A percentile compares a stretch with the other conserved stretches of the same genome.
Evolutionary conservation across 2,797 vertebrate genomes (phyloP).

Genomic region (Distichodus sexfasciatus): DNA sequence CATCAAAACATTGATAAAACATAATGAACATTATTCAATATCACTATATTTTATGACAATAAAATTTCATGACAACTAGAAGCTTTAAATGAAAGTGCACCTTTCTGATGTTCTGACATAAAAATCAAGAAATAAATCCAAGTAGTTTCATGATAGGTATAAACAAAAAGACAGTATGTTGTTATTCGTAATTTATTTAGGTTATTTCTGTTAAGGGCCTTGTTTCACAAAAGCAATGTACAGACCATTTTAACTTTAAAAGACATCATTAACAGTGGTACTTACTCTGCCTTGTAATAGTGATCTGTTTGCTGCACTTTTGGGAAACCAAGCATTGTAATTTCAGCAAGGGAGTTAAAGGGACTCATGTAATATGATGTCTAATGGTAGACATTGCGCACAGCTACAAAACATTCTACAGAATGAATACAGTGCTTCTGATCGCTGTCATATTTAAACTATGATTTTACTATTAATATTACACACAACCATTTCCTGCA

Average conservation of each 20-base stretch:
- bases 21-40: too few species aligned
- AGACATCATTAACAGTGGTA: background rate
- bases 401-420: conserved; percentile 78
- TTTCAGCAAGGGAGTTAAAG: conserved; percentile 82
- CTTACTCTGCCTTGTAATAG: conserved; percentile 6
- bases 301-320: conserved; percentile 6
- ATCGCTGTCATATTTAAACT: conserved; percentile 77
- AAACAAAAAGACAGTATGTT: background rate
- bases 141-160: background rate
- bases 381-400: conserved; percentile 81
- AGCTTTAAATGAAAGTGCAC: too few species aligned
- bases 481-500: conserved; percentile 94
- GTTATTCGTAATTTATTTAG: conserved; percentile 38
- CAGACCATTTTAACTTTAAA: background rate
- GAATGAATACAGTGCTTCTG: conserved; percentile 82
- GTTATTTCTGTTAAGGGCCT: conserved; percentile 32
- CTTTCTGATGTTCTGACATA: too few species aligned
- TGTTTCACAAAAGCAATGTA: conserved; percentile 16
- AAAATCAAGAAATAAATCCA: too few species aligned
- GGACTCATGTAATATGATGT: conserved; percentile 70
- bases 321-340: conserved; percentile 24
- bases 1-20: too few species aligned
- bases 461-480: conserved; percentile 95
- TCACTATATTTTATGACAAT: too few species aligned
- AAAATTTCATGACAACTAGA: too few species aligned